Base-by-base conservation (phyloP, 2,113 vertebrate genomes). In the Rattus rattus region DNA sequence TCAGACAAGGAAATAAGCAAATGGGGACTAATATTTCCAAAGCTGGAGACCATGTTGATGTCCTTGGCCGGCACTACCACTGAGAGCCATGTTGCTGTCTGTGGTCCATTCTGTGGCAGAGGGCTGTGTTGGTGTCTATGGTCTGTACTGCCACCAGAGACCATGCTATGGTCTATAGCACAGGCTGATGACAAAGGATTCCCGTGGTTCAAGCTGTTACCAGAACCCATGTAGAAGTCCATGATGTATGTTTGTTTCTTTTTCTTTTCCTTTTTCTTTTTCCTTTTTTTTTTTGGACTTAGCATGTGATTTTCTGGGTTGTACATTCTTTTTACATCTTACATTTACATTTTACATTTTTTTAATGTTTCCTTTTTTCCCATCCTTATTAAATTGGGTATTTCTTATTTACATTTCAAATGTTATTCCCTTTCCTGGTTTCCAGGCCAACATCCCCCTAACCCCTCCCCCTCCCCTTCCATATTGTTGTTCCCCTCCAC, bases 1-100 rank as follows among this genome's bases (percentile, higher is more conserved):
- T 73, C 43, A 49, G 49, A 67, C 84, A 94, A 16, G 30, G 75
- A 79, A 91, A 89, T 67, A 72, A 70, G 61, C 59, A 92, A 96
- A 88, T 39, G 86, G n/a, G 24, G 16, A 10, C 61, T 96, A 88
- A 75, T n/a, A 43, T 87, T 84, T 93, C 47, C 47, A 77, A 94
- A 94, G n/a, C 11, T 17, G 8, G 70, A 72, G 16, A 17, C 36
- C 70, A 39, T 72, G 36, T 39, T 72, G 36, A 72, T 39, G 36
- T 72, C 36, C 70, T 72, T n/a, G 7, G 70, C 70, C 36, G 20
- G 36, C 19, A 19, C 36, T 72, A n/a, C 36, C 17, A 20, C 70
- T 20, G 70, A 39, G 1, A 1, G 70, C 36, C 17, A 20, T 73
- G 70, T 20, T 19, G 36, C 6, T 36, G 33, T 73, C 70, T 17